Evolutionary conservation across 2,797 vertebrate species (phyloP).

Genomic region (Hoplostethus atlanticus): DNA sequence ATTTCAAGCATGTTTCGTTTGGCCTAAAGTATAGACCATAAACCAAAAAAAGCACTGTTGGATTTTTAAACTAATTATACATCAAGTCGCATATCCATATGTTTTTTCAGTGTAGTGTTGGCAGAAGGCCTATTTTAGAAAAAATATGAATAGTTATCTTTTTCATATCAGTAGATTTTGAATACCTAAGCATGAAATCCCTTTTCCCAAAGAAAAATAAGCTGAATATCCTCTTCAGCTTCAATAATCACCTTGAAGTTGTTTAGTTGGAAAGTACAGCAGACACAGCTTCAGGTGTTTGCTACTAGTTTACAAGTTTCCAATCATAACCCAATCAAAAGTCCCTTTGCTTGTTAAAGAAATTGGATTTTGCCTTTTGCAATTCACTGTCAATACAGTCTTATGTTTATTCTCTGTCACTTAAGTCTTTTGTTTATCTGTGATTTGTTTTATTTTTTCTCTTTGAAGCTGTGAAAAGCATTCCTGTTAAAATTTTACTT

Average conservation of each 20-base stretch:
- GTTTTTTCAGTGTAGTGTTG: constrained; percentile 42
- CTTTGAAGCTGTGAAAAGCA: constrained; percentile 29
- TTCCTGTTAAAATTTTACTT: constrained; percentile 39
- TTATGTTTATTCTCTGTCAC: constrained; percentile 41
- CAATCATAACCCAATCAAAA: constrained; percentile 34
- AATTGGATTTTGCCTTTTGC: constrained; percentile 46
- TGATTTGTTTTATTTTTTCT: constrained; percentile 31
- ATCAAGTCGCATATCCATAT: constrained; percentile 40
- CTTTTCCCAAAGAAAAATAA: constrained; percentile 50
- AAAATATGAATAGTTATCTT: constrained; percentile 26
- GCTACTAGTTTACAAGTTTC: constrained; percentile 42
- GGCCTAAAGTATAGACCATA: constrained; percentile 18
- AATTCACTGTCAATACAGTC: constrained; percentile 46
- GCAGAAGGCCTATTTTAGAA: constrained; percentile 25
- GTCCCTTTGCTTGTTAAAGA: constrained; percentile 48
- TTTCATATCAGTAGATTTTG: constrained; percentile 45
- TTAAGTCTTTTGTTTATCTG: constrained; percentile 30
- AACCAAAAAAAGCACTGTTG: constrained; percentile 43
- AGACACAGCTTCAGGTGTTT: constrained; percentile 40
- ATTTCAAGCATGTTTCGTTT: constrained; percentile 67
- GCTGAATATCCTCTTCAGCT: constrained; percentile 34
- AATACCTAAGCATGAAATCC: constrained; percentile 54
- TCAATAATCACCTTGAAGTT: constrained; percentile 38
- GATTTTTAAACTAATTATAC: constrained; percentile 46
- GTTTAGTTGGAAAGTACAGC: constrained; percentile 37